These are phyloP conservation scores for Drosophila nigricruria DNA, from an alignment of 2,888 invertebrate species.

Conservation along the genomic window DNA sequence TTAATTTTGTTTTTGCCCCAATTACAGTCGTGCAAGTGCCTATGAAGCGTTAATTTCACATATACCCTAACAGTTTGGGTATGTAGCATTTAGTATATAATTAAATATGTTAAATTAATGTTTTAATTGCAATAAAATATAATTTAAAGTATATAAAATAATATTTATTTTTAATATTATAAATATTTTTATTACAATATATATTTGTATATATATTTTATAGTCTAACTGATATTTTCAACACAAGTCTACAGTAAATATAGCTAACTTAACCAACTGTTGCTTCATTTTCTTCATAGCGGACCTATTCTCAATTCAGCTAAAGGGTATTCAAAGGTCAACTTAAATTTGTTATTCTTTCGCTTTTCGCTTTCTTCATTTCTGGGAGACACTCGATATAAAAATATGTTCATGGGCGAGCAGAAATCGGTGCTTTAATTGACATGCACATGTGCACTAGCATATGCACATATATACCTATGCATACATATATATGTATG, in stretches of 20 bases:
- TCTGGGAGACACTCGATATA: conserved; percentile 31
- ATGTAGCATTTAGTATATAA: not conserved
- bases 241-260: not conserved
- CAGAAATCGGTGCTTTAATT: conserved; percentile 61
- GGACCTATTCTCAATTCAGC: too few species aligned
- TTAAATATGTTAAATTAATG: too few species aligned
- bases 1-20: conserved; percentile 69
- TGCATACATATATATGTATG: conserved; percentile 3
- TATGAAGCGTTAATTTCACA: conserved; percentile 59
- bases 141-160: not conserved
- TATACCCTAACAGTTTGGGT: conserved; percentile 32
- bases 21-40: conserved; percentile 60
- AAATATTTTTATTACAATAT: not conserved
- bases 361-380: not conserved
- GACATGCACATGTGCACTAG: conserved; percentile 73
- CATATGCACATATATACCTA: conserved; percentile 29
- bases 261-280: conserved; percentile 20
- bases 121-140: too few species aligned
- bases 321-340: conserved; percentile 13
- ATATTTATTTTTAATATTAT: not conserved
- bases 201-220: not conserved
- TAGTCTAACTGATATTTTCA: not conserved
- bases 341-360: not conserved
- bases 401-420: conserved; percentile 41
- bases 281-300: conserved; percentile 2